Percentiles rank a stretch among this genome's conserved stretches.
phyloP scores from a whole-genome alignment of 2,888 invertebrate species.

The Pachymerium ferrugineum region DNA sequence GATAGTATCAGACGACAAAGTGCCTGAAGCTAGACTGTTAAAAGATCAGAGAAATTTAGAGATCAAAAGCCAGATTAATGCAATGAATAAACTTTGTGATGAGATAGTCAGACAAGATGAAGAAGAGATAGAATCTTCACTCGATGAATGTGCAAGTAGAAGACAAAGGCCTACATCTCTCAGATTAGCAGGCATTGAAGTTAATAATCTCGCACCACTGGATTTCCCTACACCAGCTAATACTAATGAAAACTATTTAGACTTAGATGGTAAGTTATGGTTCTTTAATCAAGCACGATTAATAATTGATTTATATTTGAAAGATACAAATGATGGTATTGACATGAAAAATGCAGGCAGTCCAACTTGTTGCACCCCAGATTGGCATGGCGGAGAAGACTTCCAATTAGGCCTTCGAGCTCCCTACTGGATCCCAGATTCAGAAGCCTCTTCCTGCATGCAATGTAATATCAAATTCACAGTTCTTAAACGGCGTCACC shows the following conservation, averaged over 20 bases:
- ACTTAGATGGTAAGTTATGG: background rate
- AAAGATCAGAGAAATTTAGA: background rate
- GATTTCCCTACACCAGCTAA: background rate
- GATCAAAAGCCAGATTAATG: background rate
- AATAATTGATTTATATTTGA: no score
- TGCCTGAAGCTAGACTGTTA: background rate
- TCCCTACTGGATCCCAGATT: conserved; percentile 82
- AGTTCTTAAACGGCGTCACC: conserved; percentile 69
- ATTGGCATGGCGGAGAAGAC: conserved; percentile 38
- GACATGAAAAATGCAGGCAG: no score
- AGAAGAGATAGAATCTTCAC: background rate
- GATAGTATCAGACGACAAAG: background rate
- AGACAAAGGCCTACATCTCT: background rate
- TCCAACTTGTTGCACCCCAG: background rate
- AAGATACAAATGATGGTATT: no score
- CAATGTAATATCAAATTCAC: conserved; percentile 74
- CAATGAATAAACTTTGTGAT: no score
- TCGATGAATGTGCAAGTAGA: background rate
- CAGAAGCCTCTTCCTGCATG: conserved; percentile 73
- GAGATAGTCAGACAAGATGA: background rate
- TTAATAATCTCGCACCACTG: background rate
- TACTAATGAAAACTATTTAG: background rate
- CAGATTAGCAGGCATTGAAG: background rate
- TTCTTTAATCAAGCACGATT: no score
- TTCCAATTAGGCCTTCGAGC: conserved; percentile 62